Base-by-base conservation (phyloP, 2,797 vertebrate species). In the Ambastaia sidthimunki region DNA sequence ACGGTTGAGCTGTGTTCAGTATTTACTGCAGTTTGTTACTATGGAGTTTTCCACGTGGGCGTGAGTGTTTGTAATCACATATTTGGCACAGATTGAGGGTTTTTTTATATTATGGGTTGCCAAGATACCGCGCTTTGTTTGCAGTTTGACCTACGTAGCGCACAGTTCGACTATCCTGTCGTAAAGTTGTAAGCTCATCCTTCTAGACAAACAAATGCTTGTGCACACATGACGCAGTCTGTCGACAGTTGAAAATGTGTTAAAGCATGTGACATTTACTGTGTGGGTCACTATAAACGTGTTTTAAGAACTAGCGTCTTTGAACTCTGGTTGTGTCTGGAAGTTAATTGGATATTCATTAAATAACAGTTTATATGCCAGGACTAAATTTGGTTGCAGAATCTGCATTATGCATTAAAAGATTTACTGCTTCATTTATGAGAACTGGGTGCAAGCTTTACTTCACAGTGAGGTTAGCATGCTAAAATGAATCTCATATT, bases 401-500 rank as follows among this genome's bases (percentile, higher is more conserved):
- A 44, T 37, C 37, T 76, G 63, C 80, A 48, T 41, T 76, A 23
- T n/a, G 57, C 12, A 44, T 68, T 76, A 28, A 76, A 57, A 57
- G 21, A 68, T 68, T 19, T 47, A 57, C 21, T 0, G 47, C 63
- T 50, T 72, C 31, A 50, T 71, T 77, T 63, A 77, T 65, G 44
- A 66, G 69, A 48, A 72, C 62, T 66, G 57, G 60, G 62, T 77
- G 62, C 3, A 25, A 75, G 71, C 50, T 81, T 81, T 67, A 78
- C 69, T 54, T 74, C 59, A 65, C 31, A 16, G 7, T 55, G 28
- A 57, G 79, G 79, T 31, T 50, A 73, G 74, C 55, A 76, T 76
- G 72, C 67, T 81, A 21, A 67, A 80, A 80, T 52, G 41, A 18
- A 83, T 55, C 16, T 69, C 13, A 63, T 67, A 71, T 76, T 65